Evolutionary conservation across 2,888 invertebrate genomes (phyloP).

Genomic region (Altica lythri): DNA sequence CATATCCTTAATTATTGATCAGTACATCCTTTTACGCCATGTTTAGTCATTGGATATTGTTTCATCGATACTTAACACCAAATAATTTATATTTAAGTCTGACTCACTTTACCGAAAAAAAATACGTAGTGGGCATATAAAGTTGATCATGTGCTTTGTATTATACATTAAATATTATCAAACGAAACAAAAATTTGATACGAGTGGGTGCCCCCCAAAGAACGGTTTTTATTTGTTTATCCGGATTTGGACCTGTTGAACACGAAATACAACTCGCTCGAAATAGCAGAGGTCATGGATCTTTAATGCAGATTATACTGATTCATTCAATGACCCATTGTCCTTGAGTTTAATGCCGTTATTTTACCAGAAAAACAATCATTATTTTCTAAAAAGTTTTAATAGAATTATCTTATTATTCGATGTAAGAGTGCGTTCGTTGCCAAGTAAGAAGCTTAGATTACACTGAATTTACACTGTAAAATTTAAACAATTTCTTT

Average conservation of each 20-base stretch:
- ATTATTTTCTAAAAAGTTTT: not conserved
- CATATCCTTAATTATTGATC: too few relatives aligned
- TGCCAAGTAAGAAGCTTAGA: too few relatives aligned
- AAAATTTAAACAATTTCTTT: too few relatives aligned
- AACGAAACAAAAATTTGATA: slow-evolving; percentile 3
- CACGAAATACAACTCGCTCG: slow-evolving; percentile 14
- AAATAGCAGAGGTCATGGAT: slow-evolving; percentile 24
- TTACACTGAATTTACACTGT: too few relatives aligned
- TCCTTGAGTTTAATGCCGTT: slow-evolving; percentile 22
- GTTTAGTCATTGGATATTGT: too few relatives aligned
- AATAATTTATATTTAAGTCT: too few relatives aligned
- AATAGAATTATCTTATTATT: too few relatives aligned
- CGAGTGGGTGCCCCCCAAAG: slow-evolving; percentile 16
- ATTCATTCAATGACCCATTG: slow-evolving; percentile 26
- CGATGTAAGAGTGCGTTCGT: too few relatives aligned
- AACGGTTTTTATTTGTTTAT: slow-evolving; percentile 21
- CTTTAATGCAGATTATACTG: slow-evolving; percentile 19
- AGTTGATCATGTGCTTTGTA: not conserved
- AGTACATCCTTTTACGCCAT: too few relatives aligned
- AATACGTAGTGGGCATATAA: not conserved
- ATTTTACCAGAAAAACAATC: slow-evolving; percentile 7
- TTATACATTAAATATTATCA: slow-evolving; percentile 3
- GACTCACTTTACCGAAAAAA: not conserved
- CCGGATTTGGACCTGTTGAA: slow-evolving; percentile 26
- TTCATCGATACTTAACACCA: too few relatives aligned